phyloP scores from a whole-genome alignment of 2,888 invertebrate species.

The Amphiduros pacificus region DNA sequence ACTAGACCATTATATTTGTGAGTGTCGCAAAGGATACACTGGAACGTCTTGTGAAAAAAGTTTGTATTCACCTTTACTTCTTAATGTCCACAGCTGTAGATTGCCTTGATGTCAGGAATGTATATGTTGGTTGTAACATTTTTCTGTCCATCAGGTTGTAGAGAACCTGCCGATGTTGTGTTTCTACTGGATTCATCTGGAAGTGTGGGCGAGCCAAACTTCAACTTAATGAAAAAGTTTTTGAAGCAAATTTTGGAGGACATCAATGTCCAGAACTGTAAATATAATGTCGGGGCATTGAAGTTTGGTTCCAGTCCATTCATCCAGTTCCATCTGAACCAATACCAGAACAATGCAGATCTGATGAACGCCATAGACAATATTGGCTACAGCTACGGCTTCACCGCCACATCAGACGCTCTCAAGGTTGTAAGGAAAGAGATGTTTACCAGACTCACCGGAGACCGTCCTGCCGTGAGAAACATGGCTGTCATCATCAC shows the following conservation, averaged over 20 bases:
- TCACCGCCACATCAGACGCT: constrained; percentile 29
- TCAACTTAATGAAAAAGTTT: constrained; percentile 47
- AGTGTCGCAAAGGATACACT: constrained; percentile 25
- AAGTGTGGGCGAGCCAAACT: constrained; percentile 50
- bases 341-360: constrained; percentile 31
- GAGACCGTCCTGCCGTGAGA: constrained; percentile 25
- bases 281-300: constrained; percentile 43
- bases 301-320: constrained; percentile 36
- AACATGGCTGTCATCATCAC: constrained; percentile 29
- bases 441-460: constrained; percentile 24
- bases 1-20: constrained; percentile 25
- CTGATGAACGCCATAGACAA: constrained; percentile 36
- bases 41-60: constrained; percentile 28
- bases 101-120: no score
- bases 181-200: constrained; percentile 53
- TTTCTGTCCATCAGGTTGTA: constrained; percentile 41
- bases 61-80: constrained; percentile 15
- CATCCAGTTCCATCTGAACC: constrained; percentile 37
- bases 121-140: no score
- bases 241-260: constrained; percentile 40
- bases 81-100: no score
- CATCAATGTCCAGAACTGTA: constrained; percentile 46
- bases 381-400: constrained; percentile 36
- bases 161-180: constrained; percentile 43
- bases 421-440: constrained; percentile 15